Evolutionary conservation across 1,140 invertebrate species (phyloP), one percentile per base, ranked within the genome.

Genomic region (Trachymyrmex cornetzi): DNA sequence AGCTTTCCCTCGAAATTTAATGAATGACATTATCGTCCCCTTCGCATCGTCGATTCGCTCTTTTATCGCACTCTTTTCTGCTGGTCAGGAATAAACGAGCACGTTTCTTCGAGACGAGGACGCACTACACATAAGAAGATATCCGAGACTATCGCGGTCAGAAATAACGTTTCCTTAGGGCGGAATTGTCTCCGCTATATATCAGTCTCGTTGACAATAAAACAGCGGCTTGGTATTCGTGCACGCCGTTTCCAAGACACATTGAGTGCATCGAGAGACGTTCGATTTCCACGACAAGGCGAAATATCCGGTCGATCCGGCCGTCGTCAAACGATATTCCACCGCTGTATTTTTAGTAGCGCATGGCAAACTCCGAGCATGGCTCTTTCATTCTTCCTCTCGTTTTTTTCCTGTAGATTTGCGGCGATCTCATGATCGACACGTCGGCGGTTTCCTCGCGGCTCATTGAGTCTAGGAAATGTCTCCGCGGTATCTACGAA

Each of bases 401-500:
- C 77, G 30, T 48, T 69, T 72, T 59, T 82, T 72, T 16, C 19
- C 2, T n/a, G 38, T n/a, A 38, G 69, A 75, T 75, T 61, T 84
- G 55, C 55, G 55, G 48, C 50, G 63, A 38, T 77, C 72, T 55
- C 72, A 27, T 30, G 59, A 75, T 74, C 69, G 80, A 84, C 80
- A 75, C 27, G 55, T 63, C 80, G 55, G 22, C 34, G 55, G 67
- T 22, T 44, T 38, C 53, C 55, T 74, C 55, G 69, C 57, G 80
- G 80, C 69, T 84, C 80, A 84, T 84, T 75, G 34, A 84, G 38
- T 63, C 80, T 61, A 27, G 69, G 55, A 84, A 84, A 75, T 84
- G 69, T 38, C 55, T 74, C 19, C 24, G 69, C 69, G 55, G 22
- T 75, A 34, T 61, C 67, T 61, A 63, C 27, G 75, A 82, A 50